Evolutionary conservation across 2,113 vertebrate genomes (phyloP).

Genomic region (Labrus mixtus): DNA sequence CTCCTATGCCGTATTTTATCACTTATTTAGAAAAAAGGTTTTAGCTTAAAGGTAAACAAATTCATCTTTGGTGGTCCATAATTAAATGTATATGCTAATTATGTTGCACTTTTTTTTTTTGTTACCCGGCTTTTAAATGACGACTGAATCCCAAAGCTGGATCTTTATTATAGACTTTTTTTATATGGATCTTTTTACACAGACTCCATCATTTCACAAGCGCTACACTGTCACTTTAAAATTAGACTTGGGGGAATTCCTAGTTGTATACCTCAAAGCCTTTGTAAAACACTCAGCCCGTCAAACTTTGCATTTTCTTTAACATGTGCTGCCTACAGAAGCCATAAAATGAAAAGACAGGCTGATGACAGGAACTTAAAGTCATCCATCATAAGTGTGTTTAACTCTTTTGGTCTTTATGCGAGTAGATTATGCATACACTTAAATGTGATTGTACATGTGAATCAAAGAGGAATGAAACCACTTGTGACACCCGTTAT

Average conservation of each 20-base stretch:
- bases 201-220: constrained; percentile 27
- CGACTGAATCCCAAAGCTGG: not conserved
- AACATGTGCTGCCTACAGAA: constrained; percentile 52
- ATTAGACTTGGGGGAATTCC: constrained; percentile 68
- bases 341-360: constrained; percentile 33
- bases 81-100: not conserved
- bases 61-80: constrained; percentile 35
- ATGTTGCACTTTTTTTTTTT: not conserved
- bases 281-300: constrained; percentile 3
- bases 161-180: constrained; percentile 21
- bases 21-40: too few relatives aligned
- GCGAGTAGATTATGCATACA: not conserved
- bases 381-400: constrained; percentile 23
- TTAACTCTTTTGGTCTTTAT: constrained; percentile 27
- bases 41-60: not conserved
- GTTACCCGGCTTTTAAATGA: not conserved
- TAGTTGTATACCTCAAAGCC: constrained; percentile 64
- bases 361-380: constrained; percentile 51
- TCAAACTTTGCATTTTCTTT: constrained; percentile 34
- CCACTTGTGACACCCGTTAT: not conserved
- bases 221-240: constrained; percentile 43
- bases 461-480: not conserved
- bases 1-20: constrained; percentile 15
- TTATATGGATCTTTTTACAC: constrained; percentile 5
- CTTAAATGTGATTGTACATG: not conserved